Evolutionary conservation across 92 coral and sea anemone species (phyloP).

Genomic region (Metridium senile): DNA sequence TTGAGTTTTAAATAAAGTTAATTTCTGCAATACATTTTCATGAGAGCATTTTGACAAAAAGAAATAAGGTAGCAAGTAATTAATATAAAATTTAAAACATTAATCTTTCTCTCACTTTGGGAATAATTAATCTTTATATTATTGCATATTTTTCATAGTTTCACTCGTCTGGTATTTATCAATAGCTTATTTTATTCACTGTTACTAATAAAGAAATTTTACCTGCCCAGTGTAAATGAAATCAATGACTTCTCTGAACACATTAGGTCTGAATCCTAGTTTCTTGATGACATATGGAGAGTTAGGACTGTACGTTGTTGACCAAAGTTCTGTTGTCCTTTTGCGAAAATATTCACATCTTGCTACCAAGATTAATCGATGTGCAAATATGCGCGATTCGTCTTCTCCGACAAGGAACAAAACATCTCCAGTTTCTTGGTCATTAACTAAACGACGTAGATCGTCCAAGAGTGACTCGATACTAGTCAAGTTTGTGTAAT

Average conservation of each 20-base stretch:
- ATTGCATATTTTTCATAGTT: too few relatives aligned
- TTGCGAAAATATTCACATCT: constrained; percentile 72
- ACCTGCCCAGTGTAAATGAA: constrained; percentile 96
- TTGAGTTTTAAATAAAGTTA: too few relatives aligned
- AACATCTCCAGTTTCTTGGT: constrained; percentile 82
- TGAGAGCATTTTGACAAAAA: too few relatives aligned
- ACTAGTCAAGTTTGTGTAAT: constrained; percentile 64
- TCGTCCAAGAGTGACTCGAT: constrained; percentile 72
- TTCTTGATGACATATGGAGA: constrained; percentile 68
- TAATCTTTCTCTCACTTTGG: too few relatives aligned
- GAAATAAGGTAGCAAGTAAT: too few relatives aligned
- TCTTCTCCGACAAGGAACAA: constrained; percentile 78
- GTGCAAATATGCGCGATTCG: constrained; percentile 69
- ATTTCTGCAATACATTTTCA: too few relatives aligned
- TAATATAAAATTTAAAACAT: too few relatives aligned
- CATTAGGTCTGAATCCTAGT: constrained; percentile 65
- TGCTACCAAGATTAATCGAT: constrained; percentile 68
- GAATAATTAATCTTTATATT: too few relatives aligned
- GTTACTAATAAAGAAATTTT: too few relatives aligned
- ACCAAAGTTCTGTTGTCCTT: constrained; percentile 68
- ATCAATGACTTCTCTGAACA: constrained; percentile 81
- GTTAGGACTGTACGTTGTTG: constrained; percentile 46
- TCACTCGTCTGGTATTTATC: too few relatives aligned
- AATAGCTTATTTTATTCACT: too few relatives aligned
- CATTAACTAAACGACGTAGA: constrained; percentile 65